A percentile compares a stretch with the other conserved stretches of the same genome.
phyloP scores from a whole-genome alignment of 2,888 invertebrate species.

The Cantharis flavilabris region DNA sequence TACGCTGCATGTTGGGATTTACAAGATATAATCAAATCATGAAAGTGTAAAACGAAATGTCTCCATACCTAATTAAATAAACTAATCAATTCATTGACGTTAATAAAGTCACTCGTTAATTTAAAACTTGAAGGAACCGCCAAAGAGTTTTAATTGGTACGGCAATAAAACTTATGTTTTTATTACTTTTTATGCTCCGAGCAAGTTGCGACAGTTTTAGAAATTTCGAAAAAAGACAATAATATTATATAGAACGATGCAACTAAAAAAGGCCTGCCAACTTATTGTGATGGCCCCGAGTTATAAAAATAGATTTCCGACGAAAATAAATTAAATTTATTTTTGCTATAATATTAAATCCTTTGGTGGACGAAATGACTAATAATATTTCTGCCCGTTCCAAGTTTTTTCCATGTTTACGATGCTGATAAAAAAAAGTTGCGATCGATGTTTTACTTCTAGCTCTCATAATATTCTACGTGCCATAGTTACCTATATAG shows the following conservation, averaged over 20 bases:
- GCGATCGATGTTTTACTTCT: not conserved
- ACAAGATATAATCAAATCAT: constrained; percentile 18
- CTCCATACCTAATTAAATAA: constrained; percentile 21
- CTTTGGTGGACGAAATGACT: not conserved
- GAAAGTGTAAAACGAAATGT: constrained; percentile 19
- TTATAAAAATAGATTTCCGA: not conserved
- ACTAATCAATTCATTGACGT: constrained; percentile 15
- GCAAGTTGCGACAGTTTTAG: not conserved
- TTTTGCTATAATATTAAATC: not conserved
- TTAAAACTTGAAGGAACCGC: not conserved
- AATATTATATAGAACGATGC: not conserved
- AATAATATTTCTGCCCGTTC: not conserved
- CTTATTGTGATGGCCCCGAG: not conserved
- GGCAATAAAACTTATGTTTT: not conserved
- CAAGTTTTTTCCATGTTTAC: not conserved
- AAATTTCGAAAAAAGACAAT: not conserved
- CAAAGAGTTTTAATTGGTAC: not conserved
- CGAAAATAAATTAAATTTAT: not conserved
- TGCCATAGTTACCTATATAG: not conserved
- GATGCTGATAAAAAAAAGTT: not conserved
- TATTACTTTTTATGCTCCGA: not conserved
- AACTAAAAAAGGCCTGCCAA: not conserved
- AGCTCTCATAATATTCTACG: not conserved
- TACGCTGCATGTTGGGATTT: constrained; percentile 18
- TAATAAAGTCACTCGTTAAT: constrained; percentile 1